A percentile compares a stretch with the other conserved stretches of the same genome.
Conservation (phyloP, 1,140 invertebrate species). For the Meloidogyne exigua region DNA sequence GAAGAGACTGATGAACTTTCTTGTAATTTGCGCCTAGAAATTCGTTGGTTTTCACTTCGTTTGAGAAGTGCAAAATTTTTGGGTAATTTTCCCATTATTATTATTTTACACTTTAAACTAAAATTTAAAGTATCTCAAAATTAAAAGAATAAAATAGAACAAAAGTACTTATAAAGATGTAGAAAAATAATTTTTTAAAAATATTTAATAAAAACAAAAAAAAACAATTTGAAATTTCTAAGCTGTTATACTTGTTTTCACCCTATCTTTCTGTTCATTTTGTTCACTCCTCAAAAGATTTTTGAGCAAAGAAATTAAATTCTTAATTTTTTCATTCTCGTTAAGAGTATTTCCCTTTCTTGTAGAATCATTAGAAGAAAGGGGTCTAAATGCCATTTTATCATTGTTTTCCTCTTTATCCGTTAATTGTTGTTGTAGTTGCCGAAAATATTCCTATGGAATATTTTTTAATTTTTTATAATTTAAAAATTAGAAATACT, state of each 20-base stretch:
- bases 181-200: neutral
- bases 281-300: neutral
- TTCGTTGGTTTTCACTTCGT: slow-evolving; percentile 10
- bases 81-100: neutral
- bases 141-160: neutral
- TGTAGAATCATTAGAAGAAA: neutral
- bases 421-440: neutral
- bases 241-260: neutral
- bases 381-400: neutral
- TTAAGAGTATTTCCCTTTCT: neutral
- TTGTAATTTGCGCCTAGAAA: slow-evolving; percentile 12
- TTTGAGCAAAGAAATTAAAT: neutral
- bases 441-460: neutral
- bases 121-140: neutral
- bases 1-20: neutral
- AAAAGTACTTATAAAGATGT: neutral
- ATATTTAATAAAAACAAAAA: neutral
- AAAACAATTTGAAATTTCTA: slow-evolving; percentile 8
- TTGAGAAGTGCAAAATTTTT: slow-evolving; percentile 22
- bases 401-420: neutral
- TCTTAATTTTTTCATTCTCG: slow-evolving; percentile 4
- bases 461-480: neutral
- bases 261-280: neutral
- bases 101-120: neutral
- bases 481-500: neutral